These are phyloP conservation scores for Delia radicum DNA, from an alignment of 1,140 invertebrate species.

Conservation along the genomic window DNA sequence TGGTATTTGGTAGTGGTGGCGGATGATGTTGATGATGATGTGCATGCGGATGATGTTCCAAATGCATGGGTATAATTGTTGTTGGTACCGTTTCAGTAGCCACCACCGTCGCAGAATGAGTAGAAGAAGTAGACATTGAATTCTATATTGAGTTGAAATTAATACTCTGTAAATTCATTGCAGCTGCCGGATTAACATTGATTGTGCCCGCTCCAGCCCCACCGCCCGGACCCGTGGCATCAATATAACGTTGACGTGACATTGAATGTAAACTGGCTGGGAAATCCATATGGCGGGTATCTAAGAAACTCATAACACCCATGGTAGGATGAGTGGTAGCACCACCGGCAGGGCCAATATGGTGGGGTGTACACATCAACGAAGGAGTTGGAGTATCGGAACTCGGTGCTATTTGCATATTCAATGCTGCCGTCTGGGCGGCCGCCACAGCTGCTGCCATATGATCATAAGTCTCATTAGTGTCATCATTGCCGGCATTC, in stretches of 20 bases:
- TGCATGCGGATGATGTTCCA: constrained; percentile 34
- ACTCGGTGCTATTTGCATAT: constrained; percentile 60
- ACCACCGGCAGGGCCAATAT: constrained; percentile 35
- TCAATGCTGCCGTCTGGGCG: constrained; percentile 54
- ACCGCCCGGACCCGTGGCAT: constrained; percentile 47
- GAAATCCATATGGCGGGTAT: constrained; percentile 62
- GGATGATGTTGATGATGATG: constrained; percentile 12
- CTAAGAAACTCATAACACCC: constrained; percentile 63
- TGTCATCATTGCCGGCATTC: constrained; percentile 44
- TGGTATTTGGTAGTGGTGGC: neutral
- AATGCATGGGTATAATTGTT: constrained; percentile 28
- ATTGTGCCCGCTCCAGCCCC: constrained; percentile 43
- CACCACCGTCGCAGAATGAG: constrained; percentile 28
- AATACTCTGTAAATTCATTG: constrained; percentile 69
- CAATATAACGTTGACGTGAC: constrained; percentile 57
- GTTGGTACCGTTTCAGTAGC: neutral
- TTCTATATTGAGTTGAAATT: constrained; percentile 73
- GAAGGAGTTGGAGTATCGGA: constrained; percentile 56
- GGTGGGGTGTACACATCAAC: constrained; percentile 56
- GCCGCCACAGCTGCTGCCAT: constrained; percentile 42
- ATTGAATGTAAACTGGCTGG: constrained; percentile 57
- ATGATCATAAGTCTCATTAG: constrained; percentile 54
- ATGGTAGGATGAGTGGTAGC: constrained; percentile 56
- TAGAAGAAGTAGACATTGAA: constrained; percentile 50
- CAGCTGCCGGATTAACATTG: constrained; percentile 56